Base-by-base conservation (phyloP, 2,888 invertebrate genomes). In the Drosophila putrida region DNA sequence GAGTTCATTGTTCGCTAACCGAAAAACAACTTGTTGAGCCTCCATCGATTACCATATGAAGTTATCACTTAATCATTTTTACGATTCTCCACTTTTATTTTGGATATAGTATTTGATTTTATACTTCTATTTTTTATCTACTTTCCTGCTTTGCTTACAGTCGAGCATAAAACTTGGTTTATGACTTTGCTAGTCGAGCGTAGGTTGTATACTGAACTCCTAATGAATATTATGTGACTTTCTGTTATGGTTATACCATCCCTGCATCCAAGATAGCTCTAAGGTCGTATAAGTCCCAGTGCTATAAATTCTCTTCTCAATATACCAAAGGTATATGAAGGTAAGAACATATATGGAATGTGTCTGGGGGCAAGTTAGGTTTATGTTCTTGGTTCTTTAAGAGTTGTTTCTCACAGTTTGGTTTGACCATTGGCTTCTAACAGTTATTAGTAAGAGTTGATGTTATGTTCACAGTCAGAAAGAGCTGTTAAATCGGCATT, bases 1-100 rank as follows among this genome's bases (percentile, higher is more conserved):
- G 58, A 50, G 57, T 64, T 65, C 70, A 59, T 66, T 66, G 78
- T 73, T 60, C 55, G 39, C n/a, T 9, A 38, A 38, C 41, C 33
- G 6, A 44, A 57, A 61, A 61, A 51, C 31, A 66, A 64, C 60
- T 53, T 61, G 41, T 43, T 54, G 44, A 61, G 46, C 60, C 53
- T 15, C 33, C 53, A 70, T 43, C 64, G 74, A 28, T 70, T n/a
- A 15, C 44, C 58, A 50, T 50, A 49, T 60, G 53, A 61, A 72
- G 71, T 78, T 80, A 86, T 80, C 83, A 78, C 80, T 85, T 82
- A 80, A 84, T 84, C 80, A 80, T 61, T 70, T 85, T 76, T 71
- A 78, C 75, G 49, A 53, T 41, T 49, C 41, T 49, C 44, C 60
- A 69, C 44, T 66, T 58, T 65, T 67, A 47, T 44, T 63, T 67